Conservation (phyloP, 2,113 vertebrate genomes). For the Danionella cerebrum region DNA sequence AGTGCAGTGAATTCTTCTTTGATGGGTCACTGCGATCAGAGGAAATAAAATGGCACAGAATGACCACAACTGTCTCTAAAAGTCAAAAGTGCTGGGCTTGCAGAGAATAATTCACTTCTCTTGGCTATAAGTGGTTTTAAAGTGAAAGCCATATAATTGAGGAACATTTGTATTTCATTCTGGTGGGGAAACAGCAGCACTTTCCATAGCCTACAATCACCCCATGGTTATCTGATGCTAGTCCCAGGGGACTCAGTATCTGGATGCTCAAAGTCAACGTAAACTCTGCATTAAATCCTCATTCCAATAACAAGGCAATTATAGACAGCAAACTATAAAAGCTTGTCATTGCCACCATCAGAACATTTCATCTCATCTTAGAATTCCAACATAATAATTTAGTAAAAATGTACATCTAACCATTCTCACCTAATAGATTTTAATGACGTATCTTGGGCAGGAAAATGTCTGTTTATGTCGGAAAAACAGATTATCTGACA, state of each 20-base stretch:
- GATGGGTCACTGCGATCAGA: not conserved
- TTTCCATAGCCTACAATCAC: conserved; percentile 42
- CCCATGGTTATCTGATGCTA: conserved; percentile 38
- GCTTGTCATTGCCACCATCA: conserved; percentile 11
- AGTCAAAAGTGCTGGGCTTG: not conserved
- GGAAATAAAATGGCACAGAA: not conserved
- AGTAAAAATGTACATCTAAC: conserved; percentile 41
- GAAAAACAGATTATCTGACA: conserved; percentile 55
- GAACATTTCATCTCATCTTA: conserved; percentile 30
- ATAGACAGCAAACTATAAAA: conserved; percentile 28
- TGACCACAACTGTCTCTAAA: not conserved
- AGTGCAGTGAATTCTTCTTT: not conserved
- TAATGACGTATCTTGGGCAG: conserved; percentile 47
- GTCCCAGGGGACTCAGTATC: not conserved
- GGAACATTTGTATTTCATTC: conserved; percentile 45
- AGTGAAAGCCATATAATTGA: conserved; percentile 43
- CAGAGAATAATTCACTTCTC: conserved; percentile 4
- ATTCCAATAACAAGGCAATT: too few relatives aligned
- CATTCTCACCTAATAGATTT: conserved; percentile 44
- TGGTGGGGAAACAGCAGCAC: conserved; percentile 42
- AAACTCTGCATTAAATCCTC: conserved; percentile 19
- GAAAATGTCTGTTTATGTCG: conserved; percentile 42
- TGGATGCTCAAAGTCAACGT: conserved; percentile 33
- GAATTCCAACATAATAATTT: conserved; percentile 37
- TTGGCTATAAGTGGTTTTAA: conserved; percentile 34